These are phyloP conservation scores for Scophthalmus maximus DNA, from an alignment of 2,113 vertebrate species.

Conservation along the genomic window DNA sequence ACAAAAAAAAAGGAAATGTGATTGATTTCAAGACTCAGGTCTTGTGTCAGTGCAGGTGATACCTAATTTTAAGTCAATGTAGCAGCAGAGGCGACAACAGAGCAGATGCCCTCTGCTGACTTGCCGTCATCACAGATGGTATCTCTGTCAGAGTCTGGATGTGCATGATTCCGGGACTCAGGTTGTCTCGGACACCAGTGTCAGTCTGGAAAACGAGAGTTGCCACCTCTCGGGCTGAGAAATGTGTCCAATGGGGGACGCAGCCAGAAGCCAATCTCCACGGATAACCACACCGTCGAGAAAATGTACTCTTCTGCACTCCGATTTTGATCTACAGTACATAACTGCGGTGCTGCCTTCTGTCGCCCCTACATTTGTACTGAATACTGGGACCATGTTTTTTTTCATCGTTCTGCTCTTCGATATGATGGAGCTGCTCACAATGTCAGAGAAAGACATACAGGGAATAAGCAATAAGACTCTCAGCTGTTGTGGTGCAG, in stretches of 20 bases:
- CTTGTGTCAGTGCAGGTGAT: conserved; percentile 51
- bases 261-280: conserved; percentile 31
- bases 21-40: conserved; percentile 42
- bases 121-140: conserved; percentile 69
- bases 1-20: conserved; percentile 24
- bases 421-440: neutral
- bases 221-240: conserved; percentile 58
- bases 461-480: neutral
- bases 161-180: conserved; percentile 60
- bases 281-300: conserved; percentile 14
- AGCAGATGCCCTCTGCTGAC: conserved; percentile 77
- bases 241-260: conserved; percentile 44
- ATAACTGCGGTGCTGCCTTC: conserved; percentile 14
- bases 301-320: neutral
- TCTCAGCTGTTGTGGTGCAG: neutral
- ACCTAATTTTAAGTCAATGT: conserved; percentile 67
- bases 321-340: conserved; percentile 7
- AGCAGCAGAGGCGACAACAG: conserved; percentile 63
- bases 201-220: conserved; percentile 54
- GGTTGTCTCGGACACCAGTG: conserved; percentile 50
- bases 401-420: neutral
- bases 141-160: conserved; percentile 68
- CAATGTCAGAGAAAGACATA: neutral
- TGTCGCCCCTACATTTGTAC: conserved; percentile 6
- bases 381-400: conserved; percentile 6